Percentiles rank a stretch among this genome's conserved stretches.
Conservation (phyloP, 1,140 invertebrate species). For the Leptopilina boulardi region DNA sequence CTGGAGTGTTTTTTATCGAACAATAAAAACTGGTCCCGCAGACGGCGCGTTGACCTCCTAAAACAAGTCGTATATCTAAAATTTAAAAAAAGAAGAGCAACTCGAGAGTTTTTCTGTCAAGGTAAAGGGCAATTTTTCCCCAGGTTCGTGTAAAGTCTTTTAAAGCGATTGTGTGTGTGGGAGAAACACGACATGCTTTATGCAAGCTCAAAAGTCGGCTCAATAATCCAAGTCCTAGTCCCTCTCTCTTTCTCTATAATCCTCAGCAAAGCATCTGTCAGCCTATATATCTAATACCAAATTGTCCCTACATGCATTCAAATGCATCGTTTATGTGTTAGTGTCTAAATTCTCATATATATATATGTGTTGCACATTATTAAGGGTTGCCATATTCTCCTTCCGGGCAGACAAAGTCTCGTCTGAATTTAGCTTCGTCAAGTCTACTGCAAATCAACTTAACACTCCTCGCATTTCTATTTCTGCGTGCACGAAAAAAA, state of each 20-base stretch:
- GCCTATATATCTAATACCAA: slow-evolving; percentile 34
- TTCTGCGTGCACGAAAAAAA: neutral
- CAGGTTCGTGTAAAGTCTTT: neutral
- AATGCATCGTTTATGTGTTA: too few relatives aligned
- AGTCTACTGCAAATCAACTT: neutral
- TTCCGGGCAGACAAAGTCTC: neutral
- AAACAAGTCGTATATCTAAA: neutral
- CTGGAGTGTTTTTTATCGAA: too few relatives aligned
- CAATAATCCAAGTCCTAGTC: slow-evolving; percentile 48
- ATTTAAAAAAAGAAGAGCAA: slow-evolving; percentile 11
- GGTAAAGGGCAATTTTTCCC: slow-evolving; percentile 1
- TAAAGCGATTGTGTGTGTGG: neutral
- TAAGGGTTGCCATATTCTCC: slow-evolving; percentile 47
- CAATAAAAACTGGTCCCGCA: neutral
- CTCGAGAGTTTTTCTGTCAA: neutral
- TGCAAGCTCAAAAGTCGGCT: slow-evolving; percentile 34
- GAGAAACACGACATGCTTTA: neutral
- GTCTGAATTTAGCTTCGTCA: neutral
- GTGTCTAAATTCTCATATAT: neutral
- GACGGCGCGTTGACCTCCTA: neutral
- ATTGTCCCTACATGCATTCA: neutral
- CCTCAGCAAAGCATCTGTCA: slow-evolving; percentile 53
- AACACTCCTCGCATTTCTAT: neutral
- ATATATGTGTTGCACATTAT: slow-evolving; percentile 40
- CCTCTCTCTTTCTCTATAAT: too few relatives aligned